Evolutionary conservation across 2,888 invertebrate species (phyloP), one percentile per base, ranked within the genome.

Genomic region (Caenorhabditis parvicauda): DNA sequence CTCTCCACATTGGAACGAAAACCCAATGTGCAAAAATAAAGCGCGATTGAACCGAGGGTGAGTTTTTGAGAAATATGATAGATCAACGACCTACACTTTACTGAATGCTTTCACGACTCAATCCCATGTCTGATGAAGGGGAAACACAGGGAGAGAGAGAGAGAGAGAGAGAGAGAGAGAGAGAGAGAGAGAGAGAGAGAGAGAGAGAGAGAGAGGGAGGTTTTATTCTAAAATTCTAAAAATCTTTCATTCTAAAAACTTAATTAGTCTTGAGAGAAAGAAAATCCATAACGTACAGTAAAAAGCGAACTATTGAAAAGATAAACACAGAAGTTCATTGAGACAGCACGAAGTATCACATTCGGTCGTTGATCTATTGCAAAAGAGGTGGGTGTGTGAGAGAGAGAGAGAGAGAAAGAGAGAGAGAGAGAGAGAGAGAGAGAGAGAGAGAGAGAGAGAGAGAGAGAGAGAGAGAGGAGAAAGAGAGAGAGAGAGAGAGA

Each of bases 171-270:
- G 28, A 32, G 27, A 24, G 28, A 21, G 32, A 25, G 28, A 5
- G n/a, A 41, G 48, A 37, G 29, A 48, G 58, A 42, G 53, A 52
- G 48, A 38, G 38, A 52, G 48, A 52, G 58, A 49, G 50, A 44
- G 43, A 9, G 35, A 19, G 17, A 37, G 43, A 37, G 49, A 37
- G 14, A 24, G n/a, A 37, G 22, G 32, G 28, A 12, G 7, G 24
- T 44, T 19, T 27, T 22, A 14, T 44, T 44, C 24, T 12, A 17
- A 21, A 2, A 28, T 14, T 28, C 46, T 32, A 6, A 12, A 7
- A 6, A n/a, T 14, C 12, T 22, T 21, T 32, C 35, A 32, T 32
- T 17, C n/a, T 17, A 19, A 19, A 14, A 39, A 39, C 5, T 9
- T 39, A 39, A 5, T 19, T 39, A 39, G 21, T 19, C 4, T 39